A percentile compares a stretch with the other conserved stretches of the same genome.
Conservation (phyloP, 2,113 vertebrate genomes). For the Arenaria interpres region DNA sequence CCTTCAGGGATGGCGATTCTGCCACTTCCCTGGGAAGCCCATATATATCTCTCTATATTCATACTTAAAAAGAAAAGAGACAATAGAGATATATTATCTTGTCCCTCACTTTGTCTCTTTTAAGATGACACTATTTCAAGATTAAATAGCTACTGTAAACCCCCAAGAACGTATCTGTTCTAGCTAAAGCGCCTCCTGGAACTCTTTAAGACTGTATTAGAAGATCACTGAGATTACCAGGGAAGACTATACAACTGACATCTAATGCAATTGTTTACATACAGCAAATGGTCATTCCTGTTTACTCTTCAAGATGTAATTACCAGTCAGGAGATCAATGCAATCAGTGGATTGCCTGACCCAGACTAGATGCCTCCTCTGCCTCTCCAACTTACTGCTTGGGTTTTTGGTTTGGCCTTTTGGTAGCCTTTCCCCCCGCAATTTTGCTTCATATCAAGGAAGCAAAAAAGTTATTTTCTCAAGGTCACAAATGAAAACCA, state of each 20-base stretch:
- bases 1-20: background rate
- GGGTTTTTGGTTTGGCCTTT: background rate
- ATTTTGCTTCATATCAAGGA: background rate
- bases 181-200: background rate
- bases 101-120: background rate
- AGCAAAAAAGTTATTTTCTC: background rate
- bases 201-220: background rate
- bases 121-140: background rate
- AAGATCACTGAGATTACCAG: background rate
- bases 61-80: background rate
- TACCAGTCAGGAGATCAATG: background rate
- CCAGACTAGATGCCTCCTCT: background rate
- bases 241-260: background rate
- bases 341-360: background rate
- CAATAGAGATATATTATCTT: accelerated
- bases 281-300: background rate
- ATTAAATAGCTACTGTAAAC: background rate
- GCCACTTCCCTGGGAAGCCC: background rate
- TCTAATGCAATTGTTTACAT: background rate
- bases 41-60: background rate
- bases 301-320: background rate
- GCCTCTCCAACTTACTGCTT: background rate
- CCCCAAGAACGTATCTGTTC: background rate
- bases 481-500: background rate
- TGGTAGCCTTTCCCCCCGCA: background rate